Percentiles rank a stretch among this genome's conserved stretches.
phyloP scores from a whole-genome alignment of 2,113 vertebrate genomes.

The Passer domesticus region DNA sequence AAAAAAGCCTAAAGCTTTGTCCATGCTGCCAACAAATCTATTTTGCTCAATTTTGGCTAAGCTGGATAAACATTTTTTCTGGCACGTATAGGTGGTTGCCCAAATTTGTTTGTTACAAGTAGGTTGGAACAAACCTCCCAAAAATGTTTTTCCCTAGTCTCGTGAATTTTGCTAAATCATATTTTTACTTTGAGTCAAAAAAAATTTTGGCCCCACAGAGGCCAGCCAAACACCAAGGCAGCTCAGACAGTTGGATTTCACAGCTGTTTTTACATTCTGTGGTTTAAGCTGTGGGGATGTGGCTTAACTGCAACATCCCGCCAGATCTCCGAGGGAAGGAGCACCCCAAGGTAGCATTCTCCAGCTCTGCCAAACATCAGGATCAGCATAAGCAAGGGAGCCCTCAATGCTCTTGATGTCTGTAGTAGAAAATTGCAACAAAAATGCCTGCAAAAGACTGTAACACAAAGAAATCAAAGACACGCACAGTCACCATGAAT shows the following conservation, averaged over 20 bases:
- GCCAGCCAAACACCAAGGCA: neutral
- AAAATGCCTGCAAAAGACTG: neutral
- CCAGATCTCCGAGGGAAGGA: neutral
- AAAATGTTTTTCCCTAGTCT: conserved; percentile 31
- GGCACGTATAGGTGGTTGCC: conserved; percentile 16
- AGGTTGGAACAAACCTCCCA: neutral
- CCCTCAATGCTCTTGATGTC: neutral
- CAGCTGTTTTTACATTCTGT: conserved; percentile 33
- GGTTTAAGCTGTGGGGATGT: conserved; percentile 32
- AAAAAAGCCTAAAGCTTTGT: conserved; percentile 24
- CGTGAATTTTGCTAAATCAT: conserved; percentile 36
- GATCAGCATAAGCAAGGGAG: neutral
- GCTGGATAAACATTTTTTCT: conserved; percentile 53
- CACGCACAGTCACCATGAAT: neutral
- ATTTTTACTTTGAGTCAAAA: conserved; percentile 21
- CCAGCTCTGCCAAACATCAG: neutral
- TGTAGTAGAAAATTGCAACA: neutral
- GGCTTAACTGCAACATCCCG: conserved; percentile 15
- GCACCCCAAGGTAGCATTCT: neutral
- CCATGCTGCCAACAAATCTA: conserved; percentile 22
- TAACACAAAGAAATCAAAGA: neutral
- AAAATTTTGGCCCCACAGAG: neutral
- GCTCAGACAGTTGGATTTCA: conserved; percentile 34
- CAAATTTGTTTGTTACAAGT: conserved; percentile 43
- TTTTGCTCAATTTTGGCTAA: conserved; percentile 40